phyloP scores from a whole-genome alignment of 2,113 vertebrate genomes.

The Calidris pygmaea region DNA sequence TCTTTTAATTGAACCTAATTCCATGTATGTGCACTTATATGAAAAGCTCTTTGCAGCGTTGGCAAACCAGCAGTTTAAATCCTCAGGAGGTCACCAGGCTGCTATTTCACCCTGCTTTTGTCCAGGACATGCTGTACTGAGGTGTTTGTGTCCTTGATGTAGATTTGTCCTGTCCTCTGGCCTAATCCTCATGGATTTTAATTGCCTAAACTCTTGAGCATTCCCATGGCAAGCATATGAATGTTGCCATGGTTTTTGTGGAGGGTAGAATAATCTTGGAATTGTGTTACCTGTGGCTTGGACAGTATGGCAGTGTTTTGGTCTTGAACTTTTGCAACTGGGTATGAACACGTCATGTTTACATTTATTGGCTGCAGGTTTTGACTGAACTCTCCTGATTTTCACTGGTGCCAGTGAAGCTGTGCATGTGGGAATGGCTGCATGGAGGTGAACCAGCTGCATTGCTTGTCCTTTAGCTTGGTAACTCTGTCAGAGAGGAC shows the following conservation, averaged over 20 bases:
- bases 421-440: rapidly evolving
- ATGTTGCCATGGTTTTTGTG: not conserved
- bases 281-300: not conserved
- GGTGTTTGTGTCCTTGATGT: not conserved
- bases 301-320: not conserved
- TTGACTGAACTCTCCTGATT: not conserved
- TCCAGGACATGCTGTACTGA: not conserved
- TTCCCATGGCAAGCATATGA: not conserved
- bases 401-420: not conserved
- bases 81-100: not conserved
- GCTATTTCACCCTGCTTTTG: not conserved
- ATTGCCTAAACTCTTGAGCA: not conserved
- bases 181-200: not conserved
- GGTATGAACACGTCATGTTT: not conserved
- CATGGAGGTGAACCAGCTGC: rapidly evolving
- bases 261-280: not conserved
- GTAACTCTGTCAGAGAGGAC: not conserved
- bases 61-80: not conserved
- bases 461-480: not conserved
- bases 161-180: not conserved
- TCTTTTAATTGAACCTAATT: not conserved
- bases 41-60: not conserved
- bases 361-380: not conserved
- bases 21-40: not conserved
- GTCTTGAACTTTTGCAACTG: not conserved